phyloP scores from a whole-genome alignment of 2,113 vertebrate genomes.

The Gasterosteus aculeatus region DNA sequence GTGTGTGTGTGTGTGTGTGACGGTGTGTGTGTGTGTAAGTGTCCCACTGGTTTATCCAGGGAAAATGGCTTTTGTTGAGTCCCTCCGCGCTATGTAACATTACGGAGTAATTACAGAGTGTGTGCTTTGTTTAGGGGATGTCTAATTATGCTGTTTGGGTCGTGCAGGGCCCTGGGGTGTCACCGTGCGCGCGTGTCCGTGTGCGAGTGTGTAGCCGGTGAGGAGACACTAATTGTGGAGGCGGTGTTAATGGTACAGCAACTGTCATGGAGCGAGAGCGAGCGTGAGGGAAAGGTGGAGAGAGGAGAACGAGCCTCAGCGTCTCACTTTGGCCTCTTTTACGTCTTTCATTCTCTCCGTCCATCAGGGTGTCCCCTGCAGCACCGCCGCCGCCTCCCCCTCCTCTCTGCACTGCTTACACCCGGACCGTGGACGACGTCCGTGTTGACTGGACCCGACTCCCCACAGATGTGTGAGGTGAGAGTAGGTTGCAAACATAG shows the following conservation, averaged over 20 bases:
- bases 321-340: constrained; percentile 45
- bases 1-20: constrained; percentile 14
- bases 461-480: neutral
- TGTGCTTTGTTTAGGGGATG: constrained; percentile 84
- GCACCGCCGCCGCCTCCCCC: constrained; percentile 3
- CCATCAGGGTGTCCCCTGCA: constrained; percentile 11
- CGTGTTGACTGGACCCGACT: neutral
- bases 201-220: constrained; percentile 47
- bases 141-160: constrained; percentile 85
- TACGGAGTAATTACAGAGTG: constrained; percentile 83
- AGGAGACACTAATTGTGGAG: constrained; percentile 78
- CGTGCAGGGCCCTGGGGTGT: constrained; percentile 76
- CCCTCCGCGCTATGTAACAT: constrained; percentile 78
- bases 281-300: constrained; percentile 6
- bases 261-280: constrained; percentile 55
- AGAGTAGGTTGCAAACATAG: neutral
- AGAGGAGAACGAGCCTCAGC: constrained; percentile 39
- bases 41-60: constrained; percentile 67
- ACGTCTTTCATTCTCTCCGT: constrained; percentile 35
- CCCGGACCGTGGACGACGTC: neutral
- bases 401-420: constrained; percentile 5
- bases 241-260: constrained; percentile 72
- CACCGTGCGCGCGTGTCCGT: constrained; percentile 42
- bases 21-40: constrained; percentile 12
- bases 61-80: constrained; percentile 76